Conservation (phyloP, 1,140 invertebrate genomes). For the Drosophila pectinifera region DNA sequence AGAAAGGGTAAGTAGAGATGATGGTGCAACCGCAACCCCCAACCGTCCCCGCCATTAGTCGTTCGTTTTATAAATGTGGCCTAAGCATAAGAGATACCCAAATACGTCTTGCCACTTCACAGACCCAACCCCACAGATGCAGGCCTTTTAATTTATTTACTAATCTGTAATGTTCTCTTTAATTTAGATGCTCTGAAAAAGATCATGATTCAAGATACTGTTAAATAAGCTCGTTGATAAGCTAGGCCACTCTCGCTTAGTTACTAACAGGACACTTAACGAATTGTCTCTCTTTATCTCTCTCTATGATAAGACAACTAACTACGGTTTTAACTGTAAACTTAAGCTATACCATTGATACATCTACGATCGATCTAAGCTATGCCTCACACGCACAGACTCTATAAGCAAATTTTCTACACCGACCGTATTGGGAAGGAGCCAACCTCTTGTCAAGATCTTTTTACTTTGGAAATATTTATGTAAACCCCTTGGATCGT, state of each 20-base stretch:
- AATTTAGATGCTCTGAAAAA: slow-evolving; percentile 84
- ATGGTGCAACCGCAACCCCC: slow-evolving; percentile 14
- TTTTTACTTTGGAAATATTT: slow-evolving; percentile 15
- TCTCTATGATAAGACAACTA: slow-evolving; percentile 63
- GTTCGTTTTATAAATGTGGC: slow-evolving; percentile 43
- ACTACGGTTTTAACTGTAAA: slow-evolving; percentile 62
- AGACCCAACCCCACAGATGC: slow-evolving; percentile 6
- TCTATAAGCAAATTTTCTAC: slow-evolving; percentile 35
- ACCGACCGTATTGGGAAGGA: slow-evolving; percentile 14
- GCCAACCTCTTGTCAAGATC: not conserved
- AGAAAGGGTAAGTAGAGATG: slow-evolving; percentile 55
- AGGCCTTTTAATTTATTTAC: slow-evolving; percentile 43
- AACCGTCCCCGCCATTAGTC: slow-evolving; percentile 28
- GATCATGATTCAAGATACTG: slow-evolving; percentile 56
- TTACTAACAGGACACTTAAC: slow-evolving; percentile 69
- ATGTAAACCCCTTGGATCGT: slow-evolving; percentile 14
- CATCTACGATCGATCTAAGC: slow-evolving; percentile 48
- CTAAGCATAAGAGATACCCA: slow-evolving; percentile 39
- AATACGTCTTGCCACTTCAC: slow-evolving; percentile 39
- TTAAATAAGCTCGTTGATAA: slow-evolving; percentile 70
- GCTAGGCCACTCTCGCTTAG: slow-evolving; percentile 72
- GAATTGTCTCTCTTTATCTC: slow-evolving; percentile 64
- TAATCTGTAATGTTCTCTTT: slow-evolving; percentile 78
- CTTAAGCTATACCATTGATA: slow-evolving; percentile 70
- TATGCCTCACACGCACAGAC: slow-evolving; percentile 31